A percentile compares a stretch with the other conserved stretches of the same genome.
phyloP scores from a whole-genome alignment of 2,888 invertebrate genomes.

The Himalopsyche japonica region DNA sequence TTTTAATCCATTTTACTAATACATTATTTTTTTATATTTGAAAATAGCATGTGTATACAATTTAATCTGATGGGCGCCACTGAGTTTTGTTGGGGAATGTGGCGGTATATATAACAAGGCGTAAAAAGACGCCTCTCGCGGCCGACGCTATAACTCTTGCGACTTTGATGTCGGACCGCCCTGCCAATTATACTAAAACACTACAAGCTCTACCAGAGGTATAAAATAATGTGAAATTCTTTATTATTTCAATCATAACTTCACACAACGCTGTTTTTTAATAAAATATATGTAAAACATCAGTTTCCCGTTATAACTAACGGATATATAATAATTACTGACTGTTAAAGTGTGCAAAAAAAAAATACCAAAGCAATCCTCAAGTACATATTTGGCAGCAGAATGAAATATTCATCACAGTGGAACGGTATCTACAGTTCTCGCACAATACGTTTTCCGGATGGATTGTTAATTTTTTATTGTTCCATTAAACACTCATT shows the following conservation, averaged over 20 bases:
- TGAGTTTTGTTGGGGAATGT: constrained; percentile 2
- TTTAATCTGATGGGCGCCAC: background rate
- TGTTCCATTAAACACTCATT: no score
- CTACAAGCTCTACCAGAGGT: background rate
- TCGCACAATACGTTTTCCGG: no score
- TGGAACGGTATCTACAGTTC: no score
- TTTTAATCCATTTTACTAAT: no score
- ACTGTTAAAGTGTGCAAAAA: no score
- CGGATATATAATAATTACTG: no score
- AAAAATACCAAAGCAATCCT: no score
- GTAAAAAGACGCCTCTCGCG: constrained; percentile 3
- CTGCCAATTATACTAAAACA: constrained; percentile 18
- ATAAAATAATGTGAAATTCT: background rate
- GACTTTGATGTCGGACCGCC: constrained; percentile 26
- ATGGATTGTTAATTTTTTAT: no score
- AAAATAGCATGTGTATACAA: no score
- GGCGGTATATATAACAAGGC: background rate
- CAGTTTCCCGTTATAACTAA: background rate
- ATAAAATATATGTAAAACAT: background rate
- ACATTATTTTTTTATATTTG: no score
- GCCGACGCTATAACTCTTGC: constrained; percentile 12
- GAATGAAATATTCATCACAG: no score
- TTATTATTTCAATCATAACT: background rate
- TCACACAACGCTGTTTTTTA: background rate
- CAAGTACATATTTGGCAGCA: no score